Conservation (phyloP, 1,140 invertebrate genomes). For the Ladona fulva region DNA sequence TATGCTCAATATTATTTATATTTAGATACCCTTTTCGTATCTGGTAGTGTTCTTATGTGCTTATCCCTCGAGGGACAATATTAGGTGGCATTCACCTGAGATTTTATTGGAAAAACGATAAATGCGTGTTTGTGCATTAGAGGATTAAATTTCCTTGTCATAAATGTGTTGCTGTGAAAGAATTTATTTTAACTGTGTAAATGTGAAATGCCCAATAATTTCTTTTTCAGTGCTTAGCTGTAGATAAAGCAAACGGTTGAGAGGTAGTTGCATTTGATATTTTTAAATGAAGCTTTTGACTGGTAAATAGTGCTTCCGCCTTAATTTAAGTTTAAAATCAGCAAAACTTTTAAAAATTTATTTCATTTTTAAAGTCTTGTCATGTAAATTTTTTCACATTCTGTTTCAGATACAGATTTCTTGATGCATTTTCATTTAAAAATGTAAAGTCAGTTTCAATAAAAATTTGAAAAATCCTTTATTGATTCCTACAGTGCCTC, state of each 20-base stretch:
- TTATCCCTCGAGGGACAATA: neutral
- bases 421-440: neutral
- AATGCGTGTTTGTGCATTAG: neutral
- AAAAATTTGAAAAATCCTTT: neutral
- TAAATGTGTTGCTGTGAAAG: neutral
- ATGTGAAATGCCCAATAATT: neutral
- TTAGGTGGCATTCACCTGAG: neutral
- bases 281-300: neutral
- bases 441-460: slow-evolving; percentile 10
- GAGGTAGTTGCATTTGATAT: neutral
- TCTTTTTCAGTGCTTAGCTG: slow-evolving; percentile 4
- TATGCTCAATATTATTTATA: neutral
- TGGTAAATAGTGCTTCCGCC: slow-evolving; percentile 3
- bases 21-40: neutral
- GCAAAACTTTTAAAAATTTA: neutral
- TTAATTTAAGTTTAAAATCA: neutral
- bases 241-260: slow-evolving; percentile 8
- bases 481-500: neutral
- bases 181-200: neutral
- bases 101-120: neutral
- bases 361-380: neutral
- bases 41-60: neutral
- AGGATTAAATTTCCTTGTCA: neutral
- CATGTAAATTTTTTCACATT: slow-evolving; percentile 9
- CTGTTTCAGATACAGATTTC: slow-evolving; percentile 5